Percentiles rank a stretch among this genome's conserved stretches.
These are phyloP conservation scores for Lepidostoma basale DNA, from an alignment of 1,140 invertebrate species.

Conservation along the genomic window DNA sequence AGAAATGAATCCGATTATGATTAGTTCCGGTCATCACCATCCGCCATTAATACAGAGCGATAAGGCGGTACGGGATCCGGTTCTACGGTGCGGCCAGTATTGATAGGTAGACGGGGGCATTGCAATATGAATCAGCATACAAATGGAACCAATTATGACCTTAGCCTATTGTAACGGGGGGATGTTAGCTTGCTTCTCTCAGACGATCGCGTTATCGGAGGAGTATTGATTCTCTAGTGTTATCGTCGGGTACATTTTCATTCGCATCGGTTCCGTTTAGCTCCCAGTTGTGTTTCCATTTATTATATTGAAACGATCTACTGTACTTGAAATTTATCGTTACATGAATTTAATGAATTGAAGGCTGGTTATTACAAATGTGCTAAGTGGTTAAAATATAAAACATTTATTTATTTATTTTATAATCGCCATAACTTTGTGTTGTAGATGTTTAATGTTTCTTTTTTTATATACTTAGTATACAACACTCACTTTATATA, in stretches of 20 bases:
- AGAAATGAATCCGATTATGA: too few species aligned
- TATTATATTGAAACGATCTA: background rate
- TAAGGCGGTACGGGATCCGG: slow-evolving; percentile 7
- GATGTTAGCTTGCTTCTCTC: slow-evolving; percentile 25
- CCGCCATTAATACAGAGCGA: too few species aligned
- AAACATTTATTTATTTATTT: too few species aligned
- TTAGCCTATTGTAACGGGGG: slow-evolving; percentile 15
- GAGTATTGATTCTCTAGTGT: background rate
- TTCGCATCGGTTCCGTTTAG: background rate
- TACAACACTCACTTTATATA: too few species aligned
- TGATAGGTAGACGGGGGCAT: slow-evolving; percentile 9
- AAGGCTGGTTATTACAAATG: too few species aligned
- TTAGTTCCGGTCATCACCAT: too few species aligned
- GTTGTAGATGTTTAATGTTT: too few species aligned
- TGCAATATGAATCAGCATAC: slow-evolving; percentile 38
- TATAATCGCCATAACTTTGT: too few species aligned
- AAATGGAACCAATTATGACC: slow-evolving; percentile 36
- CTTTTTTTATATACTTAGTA: too few species aligned
- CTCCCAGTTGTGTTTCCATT: background rate
- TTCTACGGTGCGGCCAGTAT: background rate
- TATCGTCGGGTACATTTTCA: background rate
- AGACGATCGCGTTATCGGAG: background rate
- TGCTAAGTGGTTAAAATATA: too few species aligned
- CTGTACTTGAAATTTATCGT: too few species aligned
- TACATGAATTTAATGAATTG: too few species aligned